phyloP scores from a whole-genome alignment of 1,140 invertebrate species.

The Cataglyphis hispanica region DNA sequence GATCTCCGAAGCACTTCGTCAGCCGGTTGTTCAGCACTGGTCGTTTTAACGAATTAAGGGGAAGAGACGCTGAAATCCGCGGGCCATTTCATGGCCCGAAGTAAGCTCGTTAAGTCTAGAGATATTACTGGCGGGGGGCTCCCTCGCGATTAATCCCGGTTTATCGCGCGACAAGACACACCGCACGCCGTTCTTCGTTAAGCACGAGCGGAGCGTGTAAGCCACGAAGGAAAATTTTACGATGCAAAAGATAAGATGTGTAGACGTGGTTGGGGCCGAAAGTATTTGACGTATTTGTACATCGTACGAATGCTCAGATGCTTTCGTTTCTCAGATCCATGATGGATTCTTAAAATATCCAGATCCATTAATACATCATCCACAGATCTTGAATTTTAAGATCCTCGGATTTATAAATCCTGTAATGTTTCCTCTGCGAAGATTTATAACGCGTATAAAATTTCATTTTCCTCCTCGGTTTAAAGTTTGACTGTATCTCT shows the following conservation, averaged over 20 bases:
- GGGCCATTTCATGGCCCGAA: constrained; percentile 6
- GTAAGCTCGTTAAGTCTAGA: constrained; percentile 28
- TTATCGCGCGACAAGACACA: constrained; percentile 61
- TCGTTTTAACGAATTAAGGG: constrained; percentile 62
- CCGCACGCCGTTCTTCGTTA: constrained; percentile 33
- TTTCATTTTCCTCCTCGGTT: not conserved
- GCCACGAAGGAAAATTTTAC: constrained; percentile 11
- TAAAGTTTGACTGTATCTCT: not conserved
- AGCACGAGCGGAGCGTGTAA: not conserved
- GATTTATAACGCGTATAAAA: not conserved
- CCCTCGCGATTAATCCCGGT: constrained; percentile 65
- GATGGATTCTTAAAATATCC: not conserved
- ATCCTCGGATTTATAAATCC: not conserved
- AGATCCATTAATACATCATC: too few relatives aligned
- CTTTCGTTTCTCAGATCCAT: too few relatives aligned
- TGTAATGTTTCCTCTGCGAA: not conserved
- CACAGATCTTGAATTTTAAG: not conserved
- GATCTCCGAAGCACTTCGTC: constrained; percentile 27
- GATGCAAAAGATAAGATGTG: not conserved
- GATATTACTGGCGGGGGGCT: constrained; percentile 44
- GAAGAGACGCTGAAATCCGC: constrained; percentile 44
- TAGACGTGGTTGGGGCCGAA: too few relatives aligned
- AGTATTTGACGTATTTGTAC: not conserved
- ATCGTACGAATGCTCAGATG: not conserved
- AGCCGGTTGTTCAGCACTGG: not conserved